Evolutionary conservation across 1,140 invertebrate species (phyloP), one percentile per base, ranked within the genome.

Genomic region (Acromyrmex charruanus): DNA sequence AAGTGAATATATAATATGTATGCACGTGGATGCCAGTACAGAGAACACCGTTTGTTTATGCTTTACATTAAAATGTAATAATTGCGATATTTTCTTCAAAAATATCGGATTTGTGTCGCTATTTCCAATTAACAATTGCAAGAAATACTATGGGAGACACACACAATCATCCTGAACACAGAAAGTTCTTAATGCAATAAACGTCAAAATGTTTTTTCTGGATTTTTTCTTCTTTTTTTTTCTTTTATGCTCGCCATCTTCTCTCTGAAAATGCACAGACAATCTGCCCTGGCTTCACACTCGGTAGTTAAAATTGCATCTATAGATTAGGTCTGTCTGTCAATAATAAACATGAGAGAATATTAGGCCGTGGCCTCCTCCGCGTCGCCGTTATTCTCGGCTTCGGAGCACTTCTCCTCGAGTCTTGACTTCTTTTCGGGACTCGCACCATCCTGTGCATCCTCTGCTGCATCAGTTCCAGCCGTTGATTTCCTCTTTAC

Each of bases 361-460:
- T 89, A 93, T 97, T 97, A 97, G 95, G 97, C 97, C 88, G 96
- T 96, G 79, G 96, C 96, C 93, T 97, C 96, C 93, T 97, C 96
- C 82, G 97, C 96, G 31, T 96, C 96, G 77, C 96, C 96, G 80
- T 96, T 96, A 92, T 95, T 95, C 84, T 96, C 96, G 51, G 95
- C 94, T 58, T 96, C 95, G 14, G 95, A 95, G 65, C 95, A 90
- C 87, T 97, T 96, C 28, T 97, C 97, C 2, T 96, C 96, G 39
- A 97, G 94, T 95, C 97, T 97, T 77, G 96, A 96, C 89, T 97
- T 97, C 94, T 97, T 97, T 90, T 97, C 97, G 21, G 96, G 97
- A 89, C 96, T 96, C 21, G 96, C 96, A 74, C 96, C 97, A 86
- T 97, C 96, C 21, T 94, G 92, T 2, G 93, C 89, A 61, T 94